phyloP scores from a whole-genome alignment of 2,113 vertebrate genomes.

The Lepidothrix coronata region DNA sequence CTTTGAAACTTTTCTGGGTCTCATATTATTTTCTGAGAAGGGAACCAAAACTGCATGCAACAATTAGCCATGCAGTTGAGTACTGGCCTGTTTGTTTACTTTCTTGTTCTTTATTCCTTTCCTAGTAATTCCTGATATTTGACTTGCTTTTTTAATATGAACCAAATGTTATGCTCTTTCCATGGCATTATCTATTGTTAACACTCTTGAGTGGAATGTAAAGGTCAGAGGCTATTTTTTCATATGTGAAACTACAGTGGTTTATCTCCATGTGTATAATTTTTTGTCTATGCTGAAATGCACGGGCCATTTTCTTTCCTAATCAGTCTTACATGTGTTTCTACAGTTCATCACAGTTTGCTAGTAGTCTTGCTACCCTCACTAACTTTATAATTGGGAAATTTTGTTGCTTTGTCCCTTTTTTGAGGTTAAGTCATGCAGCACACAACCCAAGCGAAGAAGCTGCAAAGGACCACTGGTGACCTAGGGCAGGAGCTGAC shows the following conservation, averaged over 20 bases:
- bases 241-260: background rate
- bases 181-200: background rate
- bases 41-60: background rate
- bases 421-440: background rate
- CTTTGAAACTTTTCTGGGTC: background rate
- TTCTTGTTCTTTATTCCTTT: background rate
- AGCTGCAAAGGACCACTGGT: background rate
- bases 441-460: background rate
- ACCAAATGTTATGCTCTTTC: background rate
- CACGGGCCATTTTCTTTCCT: background rate
- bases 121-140: background rate
- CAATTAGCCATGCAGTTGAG: background rate
- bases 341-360: background rate
- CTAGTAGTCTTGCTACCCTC: background rate
- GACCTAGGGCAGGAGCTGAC: background rate
- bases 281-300: background rate
- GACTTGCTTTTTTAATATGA: background rate
- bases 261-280: background rate
- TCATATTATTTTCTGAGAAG: background rate
- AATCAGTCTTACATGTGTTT: background rate
- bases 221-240: background rate
- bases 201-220: background rate
- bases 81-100: background rate
- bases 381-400: background rate
- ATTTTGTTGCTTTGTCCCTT: background rate